Evolutionary conservation across 2,113 vertebrate genomes (phyloP).

Genomic region (Carollia perspicillata): DNA sequence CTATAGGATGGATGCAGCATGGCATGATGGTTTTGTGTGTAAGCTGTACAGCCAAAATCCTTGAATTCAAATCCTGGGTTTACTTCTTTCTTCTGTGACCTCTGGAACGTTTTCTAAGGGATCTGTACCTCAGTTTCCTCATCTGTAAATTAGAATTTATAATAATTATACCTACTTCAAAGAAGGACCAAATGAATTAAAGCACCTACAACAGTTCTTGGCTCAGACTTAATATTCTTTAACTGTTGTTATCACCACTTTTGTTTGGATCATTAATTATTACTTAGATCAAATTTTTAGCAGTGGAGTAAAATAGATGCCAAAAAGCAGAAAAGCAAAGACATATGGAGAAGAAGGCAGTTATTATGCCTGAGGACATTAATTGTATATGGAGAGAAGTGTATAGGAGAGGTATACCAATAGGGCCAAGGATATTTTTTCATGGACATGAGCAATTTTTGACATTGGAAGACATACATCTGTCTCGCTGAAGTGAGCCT

Average conservation of each 20-base stretch:
- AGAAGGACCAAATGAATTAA: neutral
- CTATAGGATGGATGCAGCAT: neutral
- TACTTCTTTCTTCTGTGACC: neutral
- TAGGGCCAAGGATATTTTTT: neutral
- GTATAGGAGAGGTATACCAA: neutral
- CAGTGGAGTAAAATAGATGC: neutral
- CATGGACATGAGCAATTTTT: neutral
- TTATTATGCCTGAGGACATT: neutral
- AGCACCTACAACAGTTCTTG: neutral
- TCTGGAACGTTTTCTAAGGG: neutral
- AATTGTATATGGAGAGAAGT: neutral
- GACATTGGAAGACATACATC: neutral
- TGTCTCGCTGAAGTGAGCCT: neutral
- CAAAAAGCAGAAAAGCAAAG: neutral
- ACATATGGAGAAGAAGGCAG: neutral
- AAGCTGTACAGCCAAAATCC: rapidly evolving
- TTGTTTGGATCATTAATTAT: neutral
- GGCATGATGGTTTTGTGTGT: rapidly evolving
- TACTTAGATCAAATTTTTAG: neutral
- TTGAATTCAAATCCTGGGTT: neutral
- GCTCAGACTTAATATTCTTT: neutral
- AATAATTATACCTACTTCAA: neutral
- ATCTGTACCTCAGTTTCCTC: neutral
- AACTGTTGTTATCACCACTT: neutral
- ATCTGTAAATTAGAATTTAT: neutral